Base-by-base conservation (phyloP, 1,140 invertebrate genomes). In the Musca domestica region DNA sequence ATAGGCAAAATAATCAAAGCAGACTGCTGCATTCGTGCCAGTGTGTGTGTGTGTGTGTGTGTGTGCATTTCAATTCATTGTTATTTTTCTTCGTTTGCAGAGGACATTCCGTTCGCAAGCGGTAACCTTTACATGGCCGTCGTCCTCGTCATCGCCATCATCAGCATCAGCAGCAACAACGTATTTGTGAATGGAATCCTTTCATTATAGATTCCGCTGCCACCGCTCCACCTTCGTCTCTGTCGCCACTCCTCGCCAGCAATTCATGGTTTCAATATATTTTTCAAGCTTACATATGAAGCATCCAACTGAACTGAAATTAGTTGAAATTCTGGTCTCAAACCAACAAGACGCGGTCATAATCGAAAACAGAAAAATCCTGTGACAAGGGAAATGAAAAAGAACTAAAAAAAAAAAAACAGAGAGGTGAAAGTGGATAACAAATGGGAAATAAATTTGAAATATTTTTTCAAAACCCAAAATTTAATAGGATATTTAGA, bases 21-120 rank as follows among this genome's bases (percentile, higher is more conserved):
- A 41, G 27, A 30, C 6, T n/a, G 12, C 34, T 41, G 34, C 34
- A 41, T 41, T 41, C 34, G 34, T 41, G 34, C 12, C 34, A 41
- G 34, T 9, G 34, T 41, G 20, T 19, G n/a, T 51, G 4, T 20
- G 56, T 61, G 17, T 61, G 27, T 34, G 1, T 61, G 7, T 20
- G 17, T 54, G 56, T n/a, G 34, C 41, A 17, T 61, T 7, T 34
- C 6, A 34, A 61, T 20, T 2, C 34, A 41, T 61, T 61, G 56
- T 61, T 19, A 61, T 61, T 61, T 27, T 41, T 12, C 34, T 41
- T 61, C 30, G 56, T n/a, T 61, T 61, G 30, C 56, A 61, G 56
- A 61, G 56, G 56, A 61, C 56, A 61, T 61, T 61, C 56, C 56
- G 56, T 61, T 61, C 56, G 56, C 56, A 61, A 61, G 56, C 56